phyloP scores from a whole-genome alignment of 2,113 vertebrate genomes.

The Antennarius striatus region DNA sequence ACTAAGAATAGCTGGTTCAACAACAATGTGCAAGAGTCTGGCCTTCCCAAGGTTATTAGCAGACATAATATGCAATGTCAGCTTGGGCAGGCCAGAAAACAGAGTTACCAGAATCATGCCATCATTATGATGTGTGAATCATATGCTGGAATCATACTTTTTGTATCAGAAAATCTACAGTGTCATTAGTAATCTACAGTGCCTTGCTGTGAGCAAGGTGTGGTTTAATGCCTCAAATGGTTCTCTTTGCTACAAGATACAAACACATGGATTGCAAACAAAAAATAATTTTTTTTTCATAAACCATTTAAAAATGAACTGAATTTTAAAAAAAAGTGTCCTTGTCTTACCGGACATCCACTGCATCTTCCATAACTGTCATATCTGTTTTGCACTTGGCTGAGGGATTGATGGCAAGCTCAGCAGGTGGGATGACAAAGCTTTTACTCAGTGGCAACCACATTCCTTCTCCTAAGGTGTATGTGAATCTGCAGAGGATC shows the following conservation, averaged over 20 bases:
- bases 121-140: too few species aligned
- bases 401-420: constrained; percentile 97
- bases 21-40: background rate
- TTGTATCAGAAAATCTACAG: too few species aligned
- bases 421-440: constrained; percentile 95
- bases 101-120: background rate
- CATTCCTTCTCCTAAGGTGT: constrained; percentile 97
- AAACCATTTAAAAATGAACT: too few species aligned
- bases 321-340: too few species aligned
- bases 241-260: constrained; percentile 33
- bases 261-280: constrained; percentile 21
- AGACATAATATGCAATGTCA: background rate
- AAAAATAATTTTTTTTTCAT: constrained; percentile 4
- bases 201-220: constrained; percentile 19
- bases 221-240: constrained; percentile 30
- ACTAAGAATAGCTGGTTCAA: background rate
- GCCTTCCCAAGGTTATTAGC: constrained; percentile 8
- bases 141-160: too few species aligned
- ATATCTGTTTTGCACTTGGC: constrained; percentile 99
- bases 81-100: background rate
- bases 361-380: constrained; percentile 98
- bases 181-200: constrained; percentile 1
- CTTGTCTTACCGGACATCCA: constrained; percentile 90
- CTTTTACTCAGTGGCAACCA: constrained; percentile 98
- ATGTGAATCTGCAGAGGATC: constrained; percentile 88